Conservation (phyloP, 2,113 vertebrate species). For the Heterocephalus glaber region DNA sequence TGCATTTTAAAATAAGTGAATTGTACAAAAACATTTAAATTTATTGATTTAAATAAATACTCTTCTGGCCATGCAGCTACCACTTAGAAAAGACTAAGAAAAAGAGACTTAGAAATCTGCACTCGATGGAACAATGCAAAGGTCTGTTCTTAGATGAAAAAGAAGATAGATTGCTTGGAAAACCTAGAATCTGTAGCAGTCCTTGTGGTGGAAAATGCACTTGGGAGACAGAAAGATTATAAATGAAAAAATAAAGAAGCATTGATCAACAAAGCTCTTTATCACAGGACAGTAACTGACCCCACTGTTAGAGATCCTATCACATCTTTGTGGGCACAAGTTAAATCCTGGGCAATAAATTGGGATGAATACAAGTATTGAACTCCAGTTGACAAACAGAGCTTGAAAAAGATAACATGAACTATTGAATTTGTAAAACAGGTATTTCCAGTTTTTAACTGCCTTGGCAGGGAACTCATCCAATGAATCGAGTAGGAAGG, state of each 20-base stretch:
- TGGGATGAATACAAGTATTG: constrained; percentile 48
- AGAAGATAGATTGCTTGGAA: background rate
- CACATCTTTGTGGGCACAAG: background rate
- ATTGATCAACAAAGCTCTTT: background rate
- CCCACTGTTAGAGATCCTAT: constrained; percentile 23
- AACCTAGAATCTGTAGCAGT: background rate
- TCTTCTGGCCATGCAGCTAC: background rate
- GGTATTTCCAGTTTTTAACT: constrained; percentile 58
- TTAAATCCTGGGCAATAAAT: constrained; percentile 3
- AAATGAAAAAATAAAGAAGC: constrained; percentile 33
- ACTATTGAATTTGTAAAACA: constrained; percentile 50
- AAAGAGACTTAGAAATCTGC: background rate
- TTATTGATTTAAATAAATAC: background rate
- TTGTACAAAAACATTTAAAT: background rate
- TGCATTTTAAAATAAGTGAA: background rate
- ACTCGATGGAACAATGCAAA: background rate
- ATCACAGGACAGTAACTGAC: constrained; percentile 53
- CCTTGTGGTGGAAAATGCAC: constrained; percentile 14
- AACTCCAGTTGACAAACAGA: constrained; percentile 51
- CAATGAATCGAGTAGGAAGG: background rate
- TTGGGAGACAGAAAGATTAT: constrained; percentile 38
- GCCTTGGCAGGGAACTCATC: background rate
- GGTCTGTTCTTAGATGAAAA: background rate
- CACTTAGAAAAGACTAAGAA: background rate
- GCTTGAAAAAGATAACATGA: constrained; percentile 50